phyloP scores from a whole-genome alignment of 1,140 invertebrate species.

The Conus ventricosus region DNA sequence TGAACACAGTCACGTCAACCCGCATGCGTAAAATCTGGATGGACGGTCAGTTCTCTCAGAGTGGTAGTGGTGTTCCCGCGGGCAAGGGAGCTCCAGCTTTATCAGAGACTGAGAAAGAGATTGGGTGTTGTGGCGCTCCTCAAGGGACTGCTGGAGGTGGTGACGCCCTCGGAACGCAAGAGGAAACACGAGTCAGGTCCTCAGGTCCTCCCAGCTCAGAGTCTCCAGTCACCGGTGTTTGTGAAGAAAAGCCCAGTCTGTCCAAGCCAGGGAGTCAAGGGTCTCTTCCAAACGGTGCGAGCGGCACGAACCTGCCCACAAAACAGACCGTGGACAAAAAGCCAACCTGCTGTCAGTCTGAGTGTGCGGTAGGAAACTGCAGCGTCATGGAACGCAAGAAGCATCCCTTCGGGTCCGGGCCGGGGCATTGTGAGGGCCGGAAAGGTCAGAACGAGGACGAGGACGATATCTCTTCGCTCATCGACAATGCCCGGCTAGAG shows the following conservation, averaged over 20 bases:
- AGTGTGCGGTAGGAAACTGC: neutral
- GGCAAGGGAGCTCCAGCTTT: neutral
- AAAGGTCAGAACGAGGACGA: conserved; percentile 17
- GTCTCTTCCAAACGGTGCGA: too few species aligned
- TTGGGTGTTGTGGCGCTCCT: neutral
- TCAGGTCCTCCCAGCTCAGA: neutral
- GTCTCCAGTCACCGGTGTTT: neutral
- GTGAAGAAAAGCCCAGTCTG: neutral
- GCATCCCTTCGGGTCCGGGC: neutral
- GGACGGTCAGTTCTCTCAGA: neutral
- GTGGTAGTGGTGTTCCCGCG: neutral
- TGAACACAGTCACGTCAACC: conserved; percentile 29
- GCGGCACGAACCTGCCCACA: neutral
- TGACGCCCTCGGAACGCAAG: neutral
- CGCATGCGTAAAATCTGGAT: conserved; percentile 36
- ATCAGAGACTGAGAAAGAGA: neutral
- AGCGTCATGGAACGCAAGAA: neutral
- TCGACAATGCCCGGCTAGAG: conserved; percentile 32
- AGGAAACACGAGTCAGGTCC: neutral
- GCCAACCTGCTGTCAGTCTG: neutral
- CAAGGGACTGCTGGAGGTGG: neutral
- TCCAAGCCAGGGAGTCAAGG: neutral
- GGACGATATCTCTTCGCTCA: conserved; percentile 27
- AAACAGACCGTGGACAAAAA: neutral
- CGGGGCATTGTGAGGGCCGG: neutral